These are phyloP conservation scores for Saccostrea echinata DNA, from an alignment of 1,140 invertebrate genomes.

Conservation along the genomic window DNA sequence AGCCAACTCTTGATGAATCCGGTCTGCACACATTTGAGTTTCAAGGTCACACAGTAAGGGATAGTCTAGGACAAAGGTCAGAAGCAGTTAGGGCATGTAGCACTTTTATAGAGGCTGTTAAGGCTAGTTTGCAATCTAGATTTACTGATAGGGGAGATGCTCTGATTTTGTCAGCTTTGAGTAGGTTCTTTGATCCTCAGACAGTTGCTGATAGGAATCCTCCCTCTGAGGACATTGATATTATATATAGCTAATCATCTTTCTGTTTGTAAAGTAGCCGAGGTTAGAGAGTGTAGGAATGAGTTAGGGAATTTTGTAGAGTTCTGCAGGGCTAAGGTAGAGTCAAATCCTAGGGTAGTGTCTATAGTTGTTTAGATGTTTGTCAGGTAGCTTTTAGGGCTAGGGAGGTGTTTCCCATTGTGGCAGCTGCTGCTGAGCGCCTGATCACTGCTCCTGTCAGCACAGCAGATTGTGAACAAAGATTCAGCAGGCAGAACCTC, in stretches of 20 bases:
- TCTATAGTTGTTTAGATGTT: not conserved
- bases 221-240: not conserved
- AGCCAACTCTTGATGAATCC: slow-evolving; percentile 28
- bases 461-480: slow-evolving; percentile 48
- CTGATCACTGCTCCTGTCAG: slow-evolving; percentile 35
- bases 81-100: slow-evolving; percentile 42
- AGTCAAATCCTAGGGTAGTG: not conserved
- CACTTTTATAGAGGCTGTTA: slow-evolving; percentile 13
- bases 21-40: slow-evolving; percentile 43
- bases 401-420: slow-evolving; percentile 16
- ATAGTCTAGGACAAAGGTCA: slow-evolving; percentile 37
- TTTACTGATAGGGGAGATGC: slow-evolving; percentile 47
- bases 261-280: not conserved
- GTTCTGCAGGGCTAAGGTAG: not conserved
- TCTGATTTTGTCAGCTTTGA: not conserved
- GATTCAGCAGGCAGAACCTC: slow-evolving; percentile 38
- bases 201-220: not conserved
- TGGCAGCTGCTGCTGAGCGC: slow-evolving; percentile 40
- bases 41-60: slow-evolving; percentile 48
- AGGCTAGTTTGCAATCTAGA: slow-evolving; percentile 35
- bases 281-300: not conserved
- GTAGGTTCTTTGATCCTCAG: slow-evolving; percentile 42
- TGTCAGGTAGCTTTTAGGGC: not conserved
- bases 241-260: not conserved
- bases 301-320: not conserved